These are phyloP conservation scores for Chaunax sp. DNA, from an alignment of 2,797 vertebrate genomes.

Conservation along the genomic window DNA sequence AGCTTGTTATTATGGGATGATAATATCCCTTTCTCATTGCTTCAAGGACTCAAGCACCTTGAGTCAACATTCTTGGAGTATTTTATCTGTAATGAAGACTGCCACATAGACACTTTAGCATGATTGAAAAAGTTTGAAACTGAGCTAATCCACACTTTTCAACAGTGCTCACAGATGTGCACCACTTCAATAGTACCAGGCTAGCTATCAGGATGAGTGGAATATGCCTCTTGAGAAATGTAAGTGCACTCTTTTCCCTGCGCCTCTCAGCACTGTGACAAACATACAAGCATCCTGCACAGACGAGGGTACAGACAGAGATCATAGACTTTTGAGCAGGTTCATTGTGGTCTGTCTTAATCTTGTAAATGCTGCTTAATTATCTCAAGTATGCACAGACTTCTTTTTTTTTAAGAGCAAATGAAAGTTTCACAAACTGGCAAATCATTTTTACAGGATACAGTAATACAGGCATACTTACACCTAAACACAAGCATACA, in stretches of 20 bases:
- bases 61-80: slow-evolving; percentile 1
- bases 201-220: slow-evolving; percentile 59
- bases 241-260: slow-evolving; percentile 39
- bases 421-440: slow-evolving; percentile 29
- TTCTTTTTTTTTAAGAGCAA: slow-evolving; percentile 1
- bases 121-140: slow-evolving; percentile 5
- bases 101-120: slow-evolving; percentile 14
- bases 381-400: slow-evolving; percentile 18
- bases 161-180: slow-evolving; percentile 8
- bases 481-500: background rate
- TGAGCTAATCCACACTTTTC: slow-evolving; percentile 42
- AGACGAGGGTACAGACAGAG: slow-evolving; percentile 51
- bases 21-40: background rate
- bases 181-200: slow-evolving; percentile 37
- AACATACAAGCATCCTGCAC: slow-evolving; percentile 45
- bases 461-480: background rate
- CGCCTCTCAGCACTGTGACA: slow-evolving; percentile 42
- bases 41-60: slow-evolving; percentile 10
- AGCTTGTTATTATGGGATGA: slow-evolving; percentile 19
- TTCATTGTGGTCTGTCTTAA: slow-evolving; percentile 31
- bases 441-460: slow-evolving; percentile 13
- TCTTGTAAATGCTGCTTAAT: slow-evolving; percentile 44
- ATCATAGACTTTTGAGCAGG: slow-evolving; percentile 51
- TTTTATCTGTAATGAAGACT: slow-evolving; percentile 10
- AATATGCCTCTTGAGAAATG: slow-evolving; percentile 56